These are phyloP conservation scores for Euplexia lucipara DNA, from an alignment of 2,888 invertebrate species.

Conservation along the genomic window DNA sequence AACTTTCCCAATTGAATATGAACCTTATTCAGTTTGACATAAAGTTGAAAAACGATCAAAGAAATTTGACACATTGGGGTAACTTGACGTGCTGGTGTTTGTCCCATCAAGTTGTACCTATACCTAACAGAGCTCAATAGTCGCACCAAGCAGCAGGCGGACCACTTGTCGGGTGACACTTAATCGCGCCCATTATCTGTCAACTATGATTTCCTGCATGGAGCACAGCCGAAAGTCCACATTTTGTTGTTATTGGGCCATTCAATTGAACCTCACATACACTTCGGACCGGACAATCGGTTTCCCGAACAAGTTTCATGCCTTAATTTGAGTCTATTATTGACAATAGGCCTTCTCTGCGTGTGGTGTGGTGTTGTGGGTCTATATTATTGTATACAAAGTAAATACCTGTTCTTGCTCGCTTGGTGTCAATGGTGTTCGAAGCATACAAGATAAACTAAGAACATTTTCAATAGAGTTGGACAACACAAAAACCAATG, in stretches of 20 bases:
- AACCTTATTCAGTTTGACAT: too few relatives aligned
- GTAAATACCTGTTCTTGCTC: constrained; percentile 37
- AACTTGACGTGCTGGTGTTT: too few relatives aligned
- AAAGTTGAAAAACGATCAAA: too few relatives aligned
- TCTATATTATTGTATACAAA: constrained; percentile 33
- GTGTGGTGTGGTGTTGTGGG: constrained; percentile 18
- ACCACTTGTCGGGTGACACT: constrained; percentile 57
- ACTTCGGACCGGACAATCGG: constrained; percentile 49
- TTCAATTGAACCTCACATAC: constrained; percentile 65
- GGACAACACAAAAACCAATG: not conserved
- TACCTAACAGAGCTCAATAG: constrained; percentile 22
- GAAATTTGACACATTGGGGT: too few relatives aligned
- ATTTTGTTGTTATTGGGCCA: constrained; percentile 56
- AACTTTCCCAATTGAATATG: too few relatives aligned
- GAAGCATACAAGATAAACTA: constrained; percentile 10
- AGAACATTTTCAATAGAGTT: not conserved
- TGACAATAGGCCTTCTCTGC: constrained; percentile 26
- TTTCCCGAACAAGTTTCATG: constrained; percentile 48
- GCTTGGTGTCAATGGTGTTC: constrained; percentile 21
- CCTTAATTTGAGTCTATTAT: constrained; percentile 46
- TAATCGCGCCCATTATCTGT: constrained; percentile 72
- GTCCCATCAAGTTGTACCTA: constrained; percentile 16
- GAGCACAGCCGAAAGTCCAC: constrained; percentile 35
- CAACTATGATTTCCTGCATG: constrained; percentile 72
- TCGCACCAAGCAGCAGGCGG: constrained; percentile 37